Evolutionary conservation across 2,113 vertebrate species (phyloP).

Genomic region (Cebus imitator): DNA sequence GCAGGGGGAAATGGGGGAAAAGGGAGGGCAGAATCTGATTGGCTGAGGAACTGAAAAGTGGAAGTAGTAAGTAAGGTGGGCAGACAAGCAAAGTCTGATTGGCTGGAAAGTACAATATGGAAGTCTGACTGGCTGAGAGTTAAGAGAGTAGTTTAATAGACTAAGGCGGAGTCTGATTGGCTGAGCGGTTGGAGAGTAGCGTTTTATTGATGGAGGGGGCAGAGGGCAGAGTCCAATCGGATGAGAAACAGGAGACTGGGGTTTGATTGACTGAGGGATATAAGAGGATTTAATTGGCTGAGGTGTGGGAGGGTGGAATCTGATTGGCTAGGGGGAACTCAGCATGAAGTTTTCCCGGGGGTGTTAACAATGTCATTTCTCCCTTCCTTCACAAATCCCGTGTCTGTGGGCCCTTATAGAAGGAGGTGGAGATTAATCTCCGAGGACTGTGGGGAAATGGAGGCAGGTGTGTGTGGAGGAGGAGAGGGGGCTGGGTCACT

Average conservation of each 20-base stretch:
- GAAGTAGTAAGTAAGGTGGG: not conserved
- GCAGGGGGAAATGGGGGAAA: no score
- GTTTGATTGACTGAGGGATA: not conserved
- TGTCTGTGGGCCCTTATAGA: not conserved
- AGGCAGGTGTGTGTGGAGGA: not conserved
- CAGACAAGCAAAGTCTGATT: not conserved
- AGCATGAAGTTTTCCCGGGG: rapidly evolving
- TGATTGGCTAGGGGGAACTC: not conserved
- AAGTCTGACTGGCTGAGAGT: not conserved
- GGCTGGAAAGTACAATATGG: not conserved
- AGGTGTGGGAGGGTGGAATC: not conserved
- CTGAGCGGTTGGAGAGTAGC: not conserved
- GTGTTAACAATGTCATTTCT: no score
- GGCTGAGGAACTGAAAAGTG: not conserved
- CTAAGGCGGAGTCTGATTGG: not conserved
- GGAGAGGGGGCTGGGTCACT: not conserved
- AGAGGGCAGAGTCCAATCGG: not conserved
- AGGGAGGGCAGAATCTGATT: not conserved
- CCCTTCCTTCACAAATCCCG: not conserved
- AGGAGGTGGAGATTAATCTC: not conserved
- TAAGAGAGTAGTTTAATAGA: not conserved
- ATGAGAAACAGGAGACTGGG: not conserved
- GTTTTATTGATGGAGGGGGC: not conserved
- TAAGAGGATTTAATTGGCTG: not conserved
- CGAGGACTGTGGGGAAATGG: not conserved